phyloP scores from a whole-genome alignment of 2,888 invertebrate genomes.

The Dorcus hopei region DNA sequence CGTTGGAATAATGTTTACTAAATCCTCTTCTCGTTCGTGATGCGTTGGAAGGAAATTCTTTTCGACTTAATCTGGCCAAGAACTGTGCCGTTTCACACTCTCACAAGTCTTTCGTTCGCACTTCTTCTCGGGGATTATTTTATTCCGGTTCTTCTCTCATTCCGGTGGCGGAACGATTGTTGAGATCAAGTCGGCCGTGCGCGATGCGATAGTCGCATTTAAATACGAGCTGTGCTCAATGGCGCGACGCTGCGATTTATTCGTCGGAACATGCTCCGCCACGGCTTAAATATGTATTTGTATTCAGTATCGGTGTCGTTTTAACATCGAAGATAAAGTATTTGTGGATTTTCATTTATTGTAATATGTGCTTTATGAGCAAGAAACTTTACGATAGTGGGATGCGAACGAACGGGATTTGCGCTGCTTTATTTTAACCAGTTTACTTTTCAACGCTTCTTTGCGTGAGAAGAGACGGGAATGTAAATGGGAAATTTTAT shows the following conservation, averaged over 20 bases:
- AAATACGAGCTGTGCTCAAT: conserved; percentile 41
- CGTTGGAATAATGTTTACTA: no score
- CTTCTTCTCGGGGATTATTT: conserved; percentile 31
- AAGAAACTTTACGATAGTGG: conserved; percentile 36
- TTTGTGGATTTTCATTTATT: conserved; percentile 39
- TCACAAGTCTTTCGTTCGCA: conserved; percentile 18
- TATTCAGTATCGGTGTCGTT: conserved; percentile 42
- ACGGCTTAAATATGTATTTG: conserved; percentile 43
- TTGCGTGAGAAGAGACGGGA: no score
- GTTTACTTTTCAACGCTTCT: conserved; percentile 1
- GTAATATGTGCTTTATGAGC: conserved; percentile 38
- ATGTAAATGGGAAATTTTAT: no score
- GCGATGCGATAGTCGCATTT: conserved; percentile 41
- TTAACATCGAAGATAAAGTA: conserved; percentile 44
- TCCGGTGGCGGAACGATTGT: conserved; percentile 25
- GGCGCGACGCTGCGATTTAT: conserved; percentile 38
- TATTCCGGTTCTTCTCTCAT: conserved; percentile 26
- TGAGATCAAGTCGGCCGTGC: conserved; percentile 37
- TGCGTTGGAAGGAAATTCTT: no score
- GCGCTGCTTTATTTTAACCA: conserved; percentile 6
- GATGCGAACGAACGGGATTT: conserved; percentile 11
- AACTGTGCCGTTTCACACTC: conserved; percentile 21
- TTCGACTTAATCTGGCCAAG: no score
- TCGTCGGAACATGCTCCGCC: conserved; percentile 34
- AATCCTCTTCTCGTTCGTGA: no score